Base-by-base conservation (phyloP, 2,888 invertebrate species). In the Mythimna vitellina region DNA sequence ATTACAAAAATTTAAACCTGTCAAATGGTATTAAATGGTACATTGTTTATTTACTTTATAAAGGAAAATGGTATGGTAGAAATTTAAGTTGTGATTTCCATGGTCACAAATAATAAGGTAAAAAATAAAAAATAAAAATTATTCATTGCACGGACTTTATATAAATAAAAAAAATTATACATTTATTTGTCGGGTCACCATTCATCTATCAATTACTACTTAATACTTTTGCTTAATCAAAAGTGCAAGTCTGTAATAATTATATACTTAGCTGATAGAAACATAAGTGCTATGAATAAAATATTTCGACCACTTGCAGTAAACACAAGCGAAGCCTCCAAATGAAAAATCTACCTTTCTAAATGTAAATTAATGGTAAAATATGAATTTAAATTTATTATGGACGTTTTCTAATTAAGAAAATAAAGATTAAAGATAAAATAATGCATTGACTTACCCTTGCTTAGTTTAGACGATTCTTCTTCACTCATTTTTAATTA, bases 401-500 rank as follows among this genome's bases (percentile, higher is more conserved):
- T 6, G 49, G 3, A 17, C 6, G 46, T 46, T 49, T 49, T 49
- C 7, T 17, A 17, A n/a, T n/a, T 46, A 20, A 4, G 14, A 46
- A 14, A 49, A 49, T 49, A 49, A 20, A 49, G 3, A 20, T 51
- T 51, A 20, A 20, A 49, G 20, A 20, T 8, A n/a, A 51, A 51
- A 51, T 3, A 20, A 3, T 8, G 1, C 7, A 63, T 20, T 22
- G 1, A 62, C 83, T 69, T 61, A 81, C 81, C 80, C 71, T 81
- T 81, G 38, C 25, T 67, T 1, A 83, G 12, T 46, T 73, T 73
- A 53, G 12, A 64, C 20, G 73, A 61, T 20, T 56, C 53, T 65
- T 77, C 79, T 67, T 62, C 57, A 61, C 49, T 38, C 81, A 81
- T 81, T 66, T 75, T 76, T 46, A 20, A 22, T 14, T 22, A 63